Base-by-base conservation (phyloP, 2,888 invertebrate genomes). In the Nephrotoma flavescens region DNA sequence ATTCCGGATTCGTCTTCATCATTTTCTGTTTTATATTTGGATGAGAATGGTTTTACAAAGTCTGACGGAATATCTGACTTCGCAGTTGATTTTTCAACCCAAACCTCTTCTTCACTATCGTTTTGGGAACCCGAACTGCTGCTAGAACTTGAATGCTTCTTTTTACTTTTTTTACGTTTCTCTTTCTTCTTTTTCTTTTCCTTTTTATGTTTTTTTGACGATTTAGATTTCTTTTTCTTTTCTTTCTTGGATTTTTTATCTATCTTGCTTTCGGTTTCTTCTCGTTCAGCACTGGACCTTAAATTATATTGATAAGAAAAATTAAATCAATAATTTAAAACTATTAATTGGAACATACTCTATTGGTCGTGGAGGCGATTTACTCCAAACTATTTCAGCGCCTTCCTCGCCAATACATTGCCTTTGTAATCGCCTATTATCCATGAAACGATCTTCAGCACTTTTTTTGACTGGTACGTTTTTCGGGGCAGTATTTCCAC, bases 361-460 rank as follows among this genome's bases (percentile, higher is more conserved):
- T 94, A 95, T 94, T 88, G 94, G 93, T 88, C 93, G 93, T 0
- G 92, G 89, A 0, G 97, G 97, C 1, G 96, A 96, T 90, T 94
- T 94, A 42, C 94, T 95, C 97, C 97, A 97, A 86, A 96, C 92
- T 87, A 94, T 92, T 2, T 94, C 92, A 31, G 94, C 94, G 7
- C 96, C 96, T 87, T 94, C 92, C 88, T 94, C 92, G 0, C 96
- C 96, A 84, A 97, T 95, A 88, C 94, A 92, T 89, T 97, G 96
- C 85, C 97, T 92, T 89, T 96, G 95, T 88, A 94, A 93, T 87
- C 96, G 92, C 87, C 96, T 91, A 0, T 94, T 93, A 89, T 96
- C 96, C 91, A 95, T 92, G 88, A 95, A 95, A 88, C 94, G 94
- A 87, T 94, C 94, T 88, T 94, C 87, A 9, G 88, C 86, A 41